A percentile compares a stretch with the other conserved stretches of the same genome.
Evolutionary conservation across 1,140 invertebrate genomes (phyloP).

Genomic region (Cherax quadricarinatus): DNA sequence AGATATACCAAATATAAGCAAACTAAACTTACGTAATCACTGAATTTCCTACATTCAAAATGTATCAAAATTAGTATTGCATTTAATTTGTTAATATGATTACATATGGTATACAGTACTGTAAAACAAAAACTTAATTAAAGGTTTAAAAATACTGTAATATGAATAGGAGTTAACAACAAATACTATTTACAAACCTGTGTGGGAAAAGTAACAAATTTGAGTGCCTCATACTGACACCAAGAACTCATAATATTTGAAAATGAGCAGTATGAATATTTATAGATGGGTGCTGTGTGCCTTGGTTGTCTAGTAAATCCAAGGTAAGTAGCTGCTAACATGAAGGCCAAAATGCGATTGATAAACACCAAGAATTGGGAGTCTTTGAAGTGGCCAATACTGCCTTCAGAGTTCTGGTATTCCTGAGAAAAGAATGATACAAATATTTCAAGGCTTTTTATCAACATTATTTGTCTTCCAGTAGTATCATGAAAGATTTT

Average conservation of each 20-base stretch:
- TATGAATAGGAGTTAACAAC: too few species aligned
- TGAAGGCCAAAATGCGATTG: constrained; percentile 76
- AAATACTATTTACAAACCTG: constrained; percentile 82
- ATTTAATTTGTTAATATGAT: too few species aligned
- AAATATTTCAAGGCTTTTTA: not conserved
- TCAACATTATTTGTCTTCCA: not conserved
- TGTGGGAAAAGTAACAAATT: constrained; percentile 98
- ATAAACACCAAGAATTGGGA: constrained; percentile 81
- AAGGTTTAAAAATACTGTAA: too few species aligned
- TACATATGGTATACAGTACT: too few species aligned
- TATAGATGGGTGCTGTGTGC: constrained; percentile 92
- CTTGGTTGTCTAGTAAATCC: constrained; percentile 80
- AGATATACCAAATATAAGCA: too few species aligned
- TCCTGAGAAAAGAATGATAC: constrained; percentile 44
- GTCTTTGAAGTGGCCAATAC: constrained; percentile 77
- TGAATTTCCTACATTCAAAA: too few species aligned
- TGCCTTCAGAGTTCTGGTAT: constrained; percentile 53
- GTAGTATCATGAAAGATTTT: not conserved
- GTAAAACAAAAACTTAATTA: too few species aligned
- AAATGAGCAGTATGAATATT: constrained; percentile 97
- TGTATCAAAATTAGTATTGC: too few species aligned
- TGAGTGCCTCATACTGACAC: constrained; percentile 99
- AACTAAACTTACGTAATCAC: too few species aligned
- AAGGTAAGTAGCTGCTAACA: constrained; percentile 64
- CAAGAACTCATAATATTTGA: constrained; percentile 99